These are phyloP conservation scores for Philopedon plagiatum DNA, from an alignment of 2,888 invertebrate genomes.

Conservation along the genomic window DNA sequence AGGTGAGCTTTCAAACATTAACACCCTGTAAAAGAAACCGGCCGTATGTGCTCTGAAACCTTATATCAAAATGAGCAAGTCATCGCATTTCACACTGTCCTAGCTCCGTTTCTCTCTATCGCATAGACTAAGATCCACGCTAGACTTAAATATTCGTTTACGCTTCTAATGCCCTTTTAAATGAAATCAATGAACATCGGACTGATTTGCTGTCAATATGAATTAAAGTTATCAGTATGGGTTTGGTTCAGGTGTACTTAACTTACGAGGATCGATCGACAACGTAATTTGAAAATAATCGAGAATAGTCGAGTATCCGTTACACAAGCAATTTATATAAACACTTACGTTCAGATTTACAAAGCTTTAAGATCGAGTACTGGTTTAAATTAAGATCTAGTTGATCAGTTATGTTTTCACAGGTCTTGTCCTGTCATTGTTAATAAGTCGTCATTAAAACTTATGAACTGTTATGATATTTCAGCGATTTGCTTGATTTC, in stretches of 20 bases:
- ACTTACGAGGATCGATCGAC: constrained; percentile 20
- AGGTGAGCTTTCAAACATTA: constrained; percentile 30
- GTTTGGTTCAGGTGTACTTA: constrained; percentile 22
- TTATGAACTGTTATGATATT: too few species aligned
- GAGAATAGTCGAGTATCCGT: not conserved
- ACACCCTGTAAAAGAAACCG: constrained; percentile 38
- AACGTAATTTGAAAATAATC: not conserved
- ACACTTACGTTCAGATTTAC: too few species aligned
- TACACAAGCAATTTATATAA: too few species aligned
- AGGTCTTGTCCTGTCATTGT: too few species aligned
- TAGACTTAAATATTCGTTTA: constrained; percentile 47
- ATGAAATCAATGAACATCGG: constrained; percentile 53
- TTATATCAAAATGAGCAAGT: constrained; percentile 47
- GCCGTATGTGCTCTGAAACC: constrained; percentile 40
- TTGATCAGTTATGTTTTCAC: too few species aligned
- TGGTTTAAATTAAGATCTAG: too few species aligned
- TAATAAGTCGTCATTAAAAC: too few species aligned
- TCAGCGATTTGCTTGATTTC: too few species aligned
- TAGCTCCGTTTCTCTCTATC: constrained; percentile 24
- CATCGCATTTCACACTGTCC: constrained; percentile 44
- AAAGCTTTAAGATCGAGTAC: too few species aligned
- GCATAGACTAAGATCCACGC: not conserved
- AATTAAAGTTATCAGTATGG: constrained; percentile 45
- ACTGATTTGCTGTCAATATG: constrained; percentile 52
- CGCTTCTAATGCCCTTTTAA: constrained; percentile 51